Conservation (phyloP, 1,140 invertebrate species). For the Orussus abietinus region DNA sequence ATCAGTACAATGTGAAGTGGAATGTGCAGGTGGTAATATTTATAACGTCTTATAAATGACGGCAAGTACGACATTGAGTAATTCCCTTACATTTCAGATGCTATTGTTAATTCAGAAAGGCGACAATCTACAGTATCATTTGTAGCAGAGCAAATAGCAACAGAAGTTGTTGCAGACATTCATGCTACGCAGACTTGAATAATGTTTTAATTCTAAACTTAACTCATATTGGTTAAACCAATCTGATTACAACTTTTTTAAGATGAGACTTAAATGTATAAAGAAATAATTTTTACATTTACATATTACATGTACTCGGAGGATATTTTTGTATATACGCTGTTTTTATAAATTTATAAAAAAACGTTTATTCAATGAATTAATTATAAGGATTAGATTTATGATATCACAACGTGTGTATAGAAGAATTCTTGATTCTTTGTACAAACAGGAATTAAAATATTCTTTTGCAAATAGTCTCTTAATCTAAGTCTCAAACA, state of each 20-base stretch:
- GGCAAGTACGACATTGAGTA: neutral
- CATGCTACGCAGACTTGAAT: neutral
- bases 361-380: slow-evolving; percentile 7
- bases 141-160: slow-evolving; percentile 32
- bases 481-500: slow-evolving; percentile 17
- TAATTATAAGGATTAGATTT: too few relatives aligned
- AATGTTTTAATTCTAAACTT: neutral
- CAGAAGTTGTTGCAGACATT: slow-evolving; percentile 13
- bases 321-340: slow-evolving; percentile 14
- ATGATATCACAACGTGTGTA: too few relatives aligned
- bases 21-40: slow-evolving; percentile 36
- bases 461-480: neutral
- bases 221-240: slow-evolving; percentile 19
- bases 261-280: slow-evolving; percentile 4
- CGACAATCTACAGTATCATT: slow-evolving; percentile 33
- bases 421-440: too few relatives aligned
- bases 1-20: slow-evolving; percentile 31
- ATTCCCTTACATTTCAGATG: slow-evolving; percentile 29
- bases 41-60: neutral
- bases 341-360: slow-evolving; percentile 17
- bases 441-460: slow-evolving; percentile 3
- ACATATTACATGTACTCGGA: slow-evolving; percentile 12
- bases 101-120: slow-evolving; percentile 25
- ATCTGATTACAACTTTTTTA: slow-evolving; percentile 19
- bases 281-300: slow-evolving; percentile 19